Evolutionary conservation across 2,113 vertebrate species (phyloP).

Genomic region (Aix galericulata): DNA sequence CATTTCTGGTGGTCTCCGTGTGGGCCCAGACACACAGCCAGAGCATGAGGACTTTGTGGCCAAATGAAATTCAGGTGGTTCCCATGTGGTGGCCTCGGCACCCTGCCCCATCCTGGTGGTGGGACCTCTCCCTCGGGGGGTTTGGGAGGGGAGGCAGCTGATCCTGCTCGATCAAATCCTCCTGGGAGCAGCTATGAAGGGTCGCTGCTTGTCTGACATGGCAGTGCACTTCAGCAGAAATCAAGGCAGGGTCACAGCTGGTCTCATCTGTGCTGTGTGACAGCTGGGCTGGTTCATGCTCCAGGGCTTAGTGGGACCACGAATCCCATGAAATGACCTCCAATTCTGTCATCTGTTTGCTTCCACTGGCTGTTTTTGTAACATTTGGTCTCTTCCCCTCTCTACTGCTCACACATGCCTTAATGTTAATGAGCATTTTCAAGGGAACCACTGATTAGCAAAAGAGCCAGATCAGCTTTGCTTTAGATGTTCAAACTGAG

Average conservation of each 20-base stretch:
- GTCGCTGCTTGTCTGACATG: background rate
- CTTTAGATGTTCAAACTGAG: background rate
- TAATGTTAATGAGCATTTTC: background rate
- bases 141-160: rapidly evolving
- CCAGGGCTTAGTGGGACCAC: background rate
- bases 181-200: background rate
- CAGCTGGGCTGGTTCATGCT: background rate
- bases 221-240: background rate
- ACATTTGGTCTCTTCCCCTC: background rate
- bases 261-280: background rate
- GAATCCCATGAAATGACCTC: rapidly evolving
- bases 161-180: background rate
- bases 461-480: background rate
- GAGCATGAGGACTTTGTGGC: background rate
- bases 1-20: rapidly evolving
- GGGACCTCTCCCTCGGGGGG: rapidly evolving
- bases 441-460: background rate
- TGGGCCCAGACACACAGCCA: background rate
- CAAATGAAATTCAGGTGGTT: rapidly evolving
- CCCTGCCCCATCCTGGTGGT: background rate
- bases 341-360: background rate
- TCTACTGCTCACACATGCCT: background rate
- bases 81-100: rapidly evolving
- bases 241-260: rapidly evolving
- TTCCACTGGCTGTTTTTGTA: background rate